phyloP scores from a whole-genome alignment of 2,888 invertebrate genomes.

The Crepidodera aurea region DNA sequence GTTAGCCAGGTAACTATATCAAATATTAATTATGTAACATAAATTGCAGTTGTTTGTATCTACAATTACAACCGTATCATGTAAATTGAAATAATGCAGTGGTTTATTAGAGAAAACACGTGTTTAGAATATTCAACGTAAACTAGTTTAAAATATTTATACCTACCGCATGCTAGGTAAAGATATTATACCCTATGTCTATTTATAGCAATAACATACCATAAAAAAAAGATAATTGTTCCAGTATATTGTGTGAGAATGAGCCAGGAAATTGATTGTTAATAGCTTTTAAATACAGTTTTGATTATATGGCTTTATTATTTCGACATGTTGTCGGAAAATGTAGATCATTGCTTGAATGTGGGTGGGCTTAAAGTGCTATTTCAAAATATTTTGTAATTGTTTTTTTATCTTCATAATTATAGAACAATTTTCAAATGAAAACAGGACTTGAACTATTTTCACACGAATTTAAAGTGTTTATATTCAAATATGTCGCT shows the following conservation, averaged over 20 bases:
- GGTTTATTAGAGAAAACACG: conserved; percentile 7
- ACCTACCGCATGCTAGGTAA: conserved; percentile 16
- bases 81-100: conserved; percentile 1
- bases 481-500: too few relatives aligned
- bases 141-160: conserved; percentile 23
- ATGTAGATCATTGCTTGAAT: neutral
- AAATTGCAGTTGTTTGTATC: neutral
- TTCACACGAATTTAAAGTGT: too few relatives aligned
- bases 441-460: too few relatives aligned
- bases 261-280: conserved; percentile 20
- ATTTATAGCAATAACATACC: conserved; percentile 11
- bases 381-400: too few relatives aligned
- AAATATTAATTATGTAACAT: neutral
- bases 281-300: conserved; percentile 19
- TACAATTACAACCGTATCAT: conserved; percentile 2
- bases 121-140: conserved; percentile 5
- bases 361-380: neutral
- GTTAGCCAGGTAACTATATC: too few relatives aligned
- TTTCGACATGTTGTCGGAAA: neutral
- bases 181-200: conserved; percentile 2
- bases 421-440: too few relatives aligned
- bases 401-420: too few relatives aligned
- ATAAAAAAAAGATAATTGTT: conserved; percentile 19
- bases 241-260: conserved; percentile 9
- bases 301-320: conserved; percentile 8